Conservation (phyloP, 2,888 invertebrate genomes). For the Steinernema scapterisci region DNA sequence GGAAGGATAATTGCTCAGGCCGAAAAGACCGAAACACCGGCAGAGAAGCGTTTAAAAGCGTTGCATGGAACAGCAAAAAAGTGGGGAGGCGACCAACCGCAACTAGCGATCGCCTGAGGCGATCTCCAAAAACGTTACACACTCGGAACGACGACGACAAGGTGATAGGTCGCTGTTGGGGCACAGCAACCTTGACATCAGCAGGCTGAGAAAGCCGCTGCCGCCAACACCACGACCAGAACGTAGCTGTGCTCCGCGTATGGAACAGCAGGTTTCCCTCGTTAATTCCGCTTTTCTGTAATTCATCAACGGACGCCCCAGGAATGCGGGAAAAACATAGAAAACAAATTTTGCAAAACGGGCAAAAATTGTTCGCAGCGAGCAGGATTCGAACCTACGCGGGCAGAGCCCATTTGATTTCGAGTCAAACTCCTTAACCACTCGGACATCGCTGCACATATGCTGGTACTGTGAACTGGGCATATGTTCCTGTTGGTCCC, state of each 20-base stretch:
- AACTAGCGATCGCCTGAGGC: slow-evolving; percentile 23
- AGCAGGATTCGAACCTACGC: slow-evolving; percentile 67
- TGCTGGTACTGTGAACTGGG: not conserved
- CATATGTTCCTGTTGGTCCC: no score
- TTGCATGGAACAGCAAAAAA: not conserved
- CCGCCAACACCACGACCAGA: no score
- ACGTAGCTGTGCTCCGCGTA: no score
- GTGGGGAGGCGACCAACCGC: slow-evolving; percentile 26
- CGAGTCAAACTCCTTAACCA: slow-evolving; percentile 67
- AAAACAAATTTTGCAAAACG: not conserved
- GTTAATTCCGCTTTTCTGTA: not conserved
- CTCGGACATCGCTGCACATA: slow-evolving; percentile 54
- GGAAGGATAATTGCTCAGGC: no score
- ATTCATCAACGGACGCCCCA: not conserved
- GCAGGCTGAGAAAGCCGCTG: not conserved
- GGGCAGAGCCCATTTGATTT: slow-evolving; percentile 67
- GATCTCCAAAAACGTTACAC: slow-evolving; percentile 15
- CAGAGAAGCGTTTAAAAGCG: slow-evolving; percentile 12
- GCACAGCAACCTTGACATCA: slow-evolving; percentile 2
- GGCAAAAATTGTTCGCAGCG: slow-evolving; percentile 54
- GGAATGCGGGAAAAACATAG: slow-evolving; percentile 3
- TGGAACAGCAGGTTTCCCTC: not conserved
- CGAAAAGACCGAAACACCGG: not conserved
- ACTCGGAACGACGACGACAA: slow-evolving; percentile 16
- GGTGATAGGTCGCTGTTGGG: slow-evolving; percentile 15